Evolutionary conservation across 2,113 vertebrate species (phyloP), one percentile per base, ranked within the genome.

Genomic region (Epinephelus lanceolatus): DNA sequence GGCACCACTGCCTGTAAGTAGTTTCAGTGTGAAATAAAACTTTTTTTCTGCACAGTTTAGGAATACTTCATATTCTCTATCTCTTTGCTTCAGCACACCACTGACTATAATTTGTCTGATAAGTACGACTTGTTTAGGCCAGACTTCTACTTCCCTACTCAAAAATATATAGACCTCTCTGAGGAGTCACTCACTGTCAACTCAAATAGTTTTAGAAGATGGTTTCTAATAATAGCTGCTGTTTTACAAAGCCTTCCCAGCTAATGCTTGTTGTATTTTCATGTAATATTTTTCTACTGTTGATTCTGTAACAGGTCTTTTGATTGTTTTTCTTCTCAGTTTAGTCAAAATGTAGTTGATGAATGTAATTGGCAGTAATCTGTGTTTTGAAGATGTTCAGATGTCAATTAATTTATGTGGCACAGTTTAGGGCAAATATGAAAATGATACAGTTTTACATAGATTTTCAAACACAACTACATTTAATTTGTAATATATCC

Each of bases 171-270:
- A 47, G 66, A 49, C 59, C 57, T 66, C 23, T 67, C 49, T 75
- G 17, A 70, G 40, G 52, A 17, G 8, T 57, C 5, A 7, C 18
- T 30, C 18, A 40, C 17, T 78, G 69, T 80, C 73, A 79, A 69
- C 17, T 81, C 74, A 78, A 42, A 77, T 71, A 76, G 87, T 85
- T 80, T 85, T 78, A 80, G 71, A 60, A 59, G 27, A 40, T 61
- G 33, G 63, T 85, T 85, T 51, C 19, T 66, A 63, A 71, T 25
- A 71, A 70, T 37, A 63, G 49, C 56, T 33, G 13, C 25, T 45
- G 25, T 15, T 62, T 62, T 49, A 19, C 19, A 53, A 69, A 61
- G 45, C 33, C 37, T 42, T 62, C 2, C 21, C 17, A 42, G 30
- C 47, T 10, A 42, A 75, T 59, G 27, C 30, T 23, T 57, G 21